These are phyloP conservation scores for Isotomurus palustris DNA, from an alignment of 2,888 invertebrate species.

Conservation along the genomic window DNA sequence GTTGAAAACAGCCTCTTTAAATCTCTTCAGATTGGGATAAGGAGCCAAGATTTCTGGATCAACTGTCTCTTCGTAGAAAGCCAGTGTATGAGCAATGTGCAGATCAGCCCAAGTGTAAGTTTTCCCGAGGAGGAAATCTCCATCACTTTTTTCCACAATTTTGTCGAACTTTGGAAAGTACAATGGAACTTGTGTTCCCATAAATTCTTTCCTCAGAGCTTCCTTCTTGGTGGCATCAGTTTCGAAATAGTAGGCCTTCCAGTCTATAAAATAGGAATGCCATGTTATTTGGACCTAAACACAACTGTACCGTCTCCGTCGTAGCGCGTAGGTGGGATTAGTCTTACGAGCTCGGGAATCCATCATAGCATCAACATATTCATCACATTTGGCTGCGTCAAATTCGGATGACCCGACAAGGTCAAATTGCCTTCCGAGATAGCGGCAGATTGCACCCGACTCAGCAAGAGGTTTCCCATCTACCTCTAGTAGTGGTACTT, in stretches of 20 bases:
- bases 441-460: conserved; percentile 58
- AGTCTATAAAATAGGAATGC: conserved; percentile 9
- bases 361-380: conserved; percentile 56
- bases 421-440: conserved; percentile 55
- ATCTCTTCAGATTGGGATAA: conserved; percentile 18
- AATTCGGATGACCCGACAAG: conserved; percentile 57
- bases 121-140: conserved; percentile 27
- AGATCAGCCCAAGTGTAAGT: conserved; percentile 32
- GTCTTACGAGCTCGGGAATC: conserved; percentile 49
- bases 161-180: conserved; percentile 21
- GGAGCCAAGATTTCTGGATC: conserved; percentile 4
- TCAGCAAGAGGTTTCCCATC: conserved; percentile 56
- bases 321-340: neutral
- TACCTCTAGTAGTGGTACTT: conserved; percentile 57
- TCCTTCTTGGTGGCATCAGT: conserved; percentile 17
- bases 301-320: neutral
- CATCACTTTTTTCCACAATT: conserved; percentile 18
- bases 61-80: conserved; percentile 8
- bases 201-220: conserved; percentile 13
- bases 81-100: conserved; percentile 20
- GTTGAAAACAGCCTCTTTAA: conserved; percentile 20
- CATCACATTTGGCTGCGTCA: conserved; percentile 58
- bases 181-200: conserved; percentile 6
- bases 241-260: conserved; percentile 14
- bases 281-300: neutral